phyloP scores from a whole-genome alignment of 2,888 invertebrate genomes.

The Phasia obesa region DNA sequence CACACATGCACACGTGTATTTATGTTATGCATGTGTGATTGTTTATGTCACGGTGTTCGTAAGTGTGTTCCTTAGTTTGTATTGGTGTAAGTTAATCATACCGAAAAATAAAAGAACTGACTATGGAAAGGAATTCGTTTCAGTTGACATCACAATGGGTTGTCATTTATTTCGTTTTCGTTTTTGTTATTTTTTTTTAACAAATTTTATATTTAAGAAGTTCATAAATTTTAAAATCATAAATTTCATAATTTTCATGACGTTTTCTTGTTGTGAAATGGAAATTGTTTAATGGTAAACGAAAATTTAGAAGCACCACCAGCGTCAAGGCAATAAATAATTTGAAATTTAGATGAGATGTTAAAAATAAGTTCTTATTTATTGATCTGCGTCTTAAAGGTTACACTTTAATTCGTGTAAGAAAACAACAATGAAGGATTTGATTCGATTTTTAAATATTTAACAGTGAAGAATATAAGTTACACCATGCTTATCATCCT shows the following conservation, averaged over 20 bases:
- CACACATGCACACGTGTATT: background rate
- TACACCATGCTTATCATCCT: too few relatives aligned
- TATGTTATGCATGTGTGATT: constrained; percentile 3
- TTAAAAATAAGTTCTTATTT: too few relatives aligned
- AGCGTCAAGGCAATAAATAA: too few relatives aligned
- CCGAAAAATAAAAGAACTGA: constrained; percentile 35
- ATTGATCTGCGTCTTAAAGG: too few relatives aligned
- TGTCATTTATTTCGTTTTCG: constrained; percentile 44
- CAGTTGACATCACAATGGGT: constrained; percentile 68
- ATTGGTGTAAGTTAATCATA: constrained; percentile 51
- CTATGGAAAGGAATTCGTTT: constrained; percentile 61
- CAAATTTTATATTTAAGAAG: constrained; percentile 51
- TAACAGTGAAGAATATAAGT: too few relatives aligned
- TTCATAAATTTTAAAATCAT: constrained; percentile 59
- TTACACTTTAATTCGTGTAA: too few relatives aligned
- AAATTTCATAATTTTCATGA: constrained; percentile 51
- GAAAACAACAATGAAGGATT: too few relatives aligned
- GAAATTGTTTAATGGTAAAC: too few relatives aligned
- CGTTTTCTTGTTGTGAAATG: constrained; percentile 19
- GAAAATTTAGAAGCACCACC: too few relatives aligned
- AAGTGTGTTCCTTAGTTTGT: background rate
- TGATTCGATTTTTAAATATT: too few relatives aligned
- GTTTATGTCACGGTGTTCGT: constrained; percentile 4
- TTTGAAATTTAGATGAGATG: too few relatives aligned
- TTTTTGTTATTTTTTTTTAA: constrained; percentile 21